A percentile compares a stretch with the other conserved stretches of the same genome.
Conservation (phyloP, 2,113 vertebrate species). For the Heteronetta atricapilla region DNA sequence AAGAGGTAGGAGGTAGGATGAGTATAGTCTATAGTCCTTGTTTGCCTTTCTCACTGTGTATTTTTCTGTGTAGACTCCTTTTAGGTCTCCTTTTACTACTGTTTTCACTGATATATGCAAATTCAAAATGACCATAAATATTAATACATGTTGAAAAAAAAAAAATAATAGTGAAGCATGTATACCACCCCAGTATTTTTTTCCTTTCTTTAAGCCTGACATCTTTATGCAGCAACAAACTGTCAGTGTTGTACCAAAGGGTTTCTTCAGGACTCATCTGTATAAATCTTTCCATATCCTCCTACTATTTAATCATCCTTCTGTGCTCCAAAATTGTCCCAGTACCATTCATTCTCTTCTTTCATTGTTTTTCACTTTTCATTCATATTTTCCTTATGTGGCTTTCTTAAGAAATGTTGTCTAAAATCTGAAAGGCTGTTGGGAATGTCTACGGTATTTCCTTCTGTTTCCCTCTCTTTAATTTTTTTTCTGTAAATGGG, state of each 20-base stretch:
- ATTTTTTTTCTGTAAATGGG: not conserved
- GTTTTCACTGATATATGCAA: not conserved
- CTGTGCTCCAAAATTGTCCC: conserved; percentile 18
- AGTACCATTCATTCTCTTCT: conserved; percentile 4
- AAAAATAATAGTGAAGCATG: not conserved
- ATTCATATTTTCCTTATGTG: not conserved
- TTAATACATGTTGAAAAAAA: not conserved
- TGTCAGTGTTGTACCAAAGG: conserved; percentile 7
- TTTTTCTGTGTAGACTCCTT: not conserved
- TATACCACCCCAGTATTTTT: not conserved
- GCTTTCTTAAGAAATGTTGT: not conserved
- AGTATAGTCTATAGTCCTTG: not conserved
- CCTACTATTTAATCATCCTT: conserved; percentile 21
- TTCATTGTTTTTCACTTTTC: not conserved
- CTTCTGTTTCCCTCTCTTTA: not conserved
- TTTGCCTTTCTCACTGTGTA: not conserved
- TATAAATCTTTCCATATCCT: conserved; percentile 12
- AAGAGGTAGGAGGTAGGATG: not conserved
- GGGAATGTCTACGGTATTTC: not conserved
- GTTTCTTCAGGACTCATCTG: conserved; percentile 17
- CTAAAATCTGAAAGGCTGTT: not conserved
- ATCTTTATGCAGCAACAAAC: not conserved
- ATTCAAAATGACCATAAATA: not conserved
- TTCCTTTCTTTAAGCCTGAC: not conserved
- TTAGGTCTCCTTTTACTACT: not conserved